These are phyloP conservation scores for Heterodera filipjevi DNA, from an alignment of 2,888 invertebrate genomes.

Conservation along the genomic window DNA sequence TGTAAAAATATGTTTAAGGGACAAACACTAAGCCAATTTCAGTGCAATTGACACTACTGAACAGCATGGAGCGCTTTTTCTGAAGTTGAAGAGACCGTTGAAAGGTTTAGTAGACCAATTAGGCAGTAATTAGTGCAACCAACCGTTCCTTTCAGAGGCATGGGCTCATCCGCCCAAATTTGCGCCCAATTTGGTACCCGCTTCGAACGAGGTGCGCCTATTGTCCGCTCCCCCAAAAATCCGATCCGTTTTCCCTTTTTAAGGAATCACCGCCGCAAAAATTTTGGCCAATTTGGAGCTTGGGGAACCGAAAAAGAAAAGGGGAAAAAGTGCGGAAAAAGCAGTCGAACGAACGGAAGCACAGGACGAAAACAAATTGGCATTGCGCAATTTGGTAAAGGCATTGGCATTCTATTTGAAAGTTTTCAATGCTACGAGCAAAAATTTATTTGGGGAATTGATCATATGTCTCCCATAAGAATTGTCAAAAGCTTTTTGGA, in stretches of 20 bases:
- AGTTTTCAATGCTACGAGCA: too few relatives aligned
- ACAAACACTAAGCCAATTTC: too few relatives aligned
- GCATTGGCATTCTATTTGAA: not conserved
- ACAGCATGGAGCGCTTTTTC: not conserved
- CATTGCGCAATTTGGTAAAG: not conserved
- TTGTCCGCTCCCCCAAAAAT: not conserved
- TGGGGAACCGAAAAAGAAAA: not conserved
- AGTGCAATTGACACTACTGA: slow-evolving; percentile 7
- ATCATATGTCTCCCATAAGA: too few relatives aligned
- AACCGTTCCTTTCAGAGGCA: not conserved
- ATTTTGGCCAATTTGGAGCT: slow-evolving; percentile 1
- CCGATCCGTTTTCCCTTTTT: not conserved
- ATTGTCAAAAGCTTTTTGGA: too few relatives aligned
- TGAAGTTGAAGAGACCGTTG: not conserved
- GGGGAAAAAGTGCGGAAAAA: not conserved
- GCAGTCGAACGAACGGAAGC: not conserved
- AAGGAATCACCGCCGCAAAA: not conserved
- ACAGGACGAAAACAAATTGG: not conserved
- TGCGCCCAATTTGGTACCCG: not conserved
- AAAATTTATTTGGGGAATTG: too few relatives aligned
- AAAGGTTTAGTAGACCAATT: slow-evolving; percentile 5
- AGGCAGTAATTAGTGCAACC: too few relatives aligned
- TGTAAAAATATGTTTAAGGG: too few relatives aligned
- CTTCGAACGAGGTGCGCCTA: not conserved
- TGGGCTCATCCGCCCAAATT: not conserved